Percentiles rank a stretch among this genome's conserved stretches.
Conservation (phyloP, 2,797 vertebrate species). For the Paguma larvata region DNA sequence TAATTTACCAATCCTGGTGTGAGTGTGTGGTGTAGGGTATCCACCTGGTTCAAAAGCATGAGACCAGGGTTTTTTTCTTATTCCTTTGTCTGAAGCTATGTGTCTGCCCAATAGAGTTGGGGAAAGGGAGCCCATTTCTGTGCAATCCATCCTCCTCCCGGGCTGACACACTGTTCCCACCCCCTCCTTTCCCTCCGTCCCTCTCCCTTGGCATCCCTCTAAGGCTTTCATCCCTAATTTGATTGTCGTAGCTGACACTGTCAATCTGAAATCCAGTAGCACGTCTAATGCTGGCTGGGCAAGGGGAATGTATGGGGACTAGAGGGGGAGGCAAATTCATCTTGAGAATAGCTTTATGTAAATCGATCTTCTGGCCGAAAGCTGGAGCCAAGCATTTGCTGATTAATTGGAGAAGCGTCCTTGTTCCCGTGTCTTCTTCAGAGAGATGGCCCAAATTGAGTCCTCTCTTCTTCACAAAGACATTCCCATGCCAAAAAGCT, state of each 20-base stretch:
- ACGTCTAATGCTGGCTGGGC: conserved; percentile 83
- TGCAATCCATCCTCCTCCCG: background rate
- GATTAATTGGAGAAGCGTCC: conserved; percentile 86
- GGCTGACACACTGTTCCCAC: background rate
- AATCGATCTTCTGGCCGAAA: conserved; percentile 79
- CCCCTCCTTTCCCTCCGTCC: background rate
- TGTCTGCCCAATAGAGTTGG: background rate
- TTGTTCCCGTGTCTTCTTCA: conserved; percentile 79
- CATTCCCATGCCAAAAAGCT: conserved; percentile 42
- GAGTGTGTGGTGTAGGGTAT: background rate
- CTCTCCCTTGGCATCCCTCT: conserved; percentile 70
- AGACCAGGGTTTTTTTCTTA: background rate
- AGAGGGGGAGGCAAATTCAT: conserved; percentile 81
- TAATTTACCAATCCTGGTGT: background rate
- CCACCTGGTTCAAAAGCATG: background rate
- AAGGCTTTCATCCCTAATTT: conserved; percentile 86
- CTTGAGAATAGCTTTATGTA: conserved; percentile 90
- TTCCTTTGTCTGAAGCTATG: conserved; percentile 19
- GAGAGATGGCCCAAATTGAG: conserved; percentile 74
- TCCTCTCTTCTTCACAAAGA: conserved; percentile 71
- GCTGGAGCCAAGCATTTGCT: conserved; percentile 86
- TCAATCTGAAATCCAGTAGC: conserved; percentile 88
- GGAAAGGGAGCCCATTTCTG: background rate
- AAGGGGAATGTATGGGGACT: conserved; percentile 1
- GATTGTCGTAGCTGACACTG: conserved; percentile 87